phyloP scores from a whole-genome alignment of 2,797 vertebrate genomes.

The Halcyon chelicuti region DNA sequence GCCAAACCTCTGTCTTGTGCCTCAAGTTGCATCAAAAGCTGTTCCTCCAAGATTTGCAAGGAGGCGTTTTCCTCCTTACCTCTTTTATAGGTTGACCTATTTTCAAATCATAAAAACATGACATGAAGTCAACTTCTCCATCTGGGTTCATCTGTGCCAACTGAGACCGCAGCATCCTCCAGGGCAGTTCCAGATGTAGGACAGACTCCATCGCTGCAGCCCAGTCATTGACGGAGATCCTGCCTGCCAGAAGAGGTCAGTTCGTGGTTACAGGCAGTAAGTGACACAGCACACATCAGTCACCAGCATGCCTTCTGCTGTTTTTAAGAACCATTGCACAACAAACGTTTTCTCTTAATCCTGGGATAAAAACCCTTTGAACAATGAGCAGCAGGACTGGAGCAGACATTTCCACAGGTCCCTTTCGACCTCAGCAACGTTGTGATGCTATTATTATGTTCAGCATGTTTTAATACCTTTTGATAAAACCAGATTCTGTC shows the following conservation, averaged over 20 bases:
- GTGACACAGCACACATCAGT: neutral
- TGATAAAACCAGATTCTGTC: neutral
- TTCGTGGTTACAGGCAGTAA: neutral
- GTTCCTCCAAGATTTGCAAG: neutral
- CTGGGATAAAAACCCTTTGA: neutral
- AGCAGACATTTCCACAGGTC: neutral
- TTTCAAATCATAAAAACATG: slow-evolving; percentile 89
- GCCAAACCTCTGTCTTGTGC: neutral
- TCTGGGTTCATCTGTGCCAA: slow-evolving; percentile 79
- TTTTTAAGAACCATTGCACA: neutral
- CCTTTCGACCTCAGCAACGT: neutral
- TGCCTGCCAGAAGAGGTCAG: slow-evolving; percentile 67
- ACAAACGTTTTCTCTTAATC: neutral
- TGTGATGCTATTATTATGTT: neutral
- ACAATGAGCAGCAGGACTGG: neutral
- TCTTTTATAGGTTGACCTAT: slow-evolving; percentile 83
- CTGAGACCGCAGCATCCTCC: slow-evolving; percentile 88
- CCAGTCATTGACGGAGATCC: slow-evolving; percentile 88
- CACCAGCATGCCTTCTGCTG: neutral
- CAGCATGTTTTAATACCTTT: neutral
- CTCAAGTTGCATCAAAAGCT: neutral
- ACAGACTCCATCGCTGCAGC: slow-evolving; percentile 85
- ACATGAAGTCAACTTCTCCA: slow-evolving; percentile 88
- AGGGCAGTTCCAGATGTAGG: slow-evolving; percentile 90
- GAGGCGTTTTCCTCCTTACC: slow-evolving; percentile 75